Percentiles rank a stretch among this genome's conserved stretches.
Conservation (phyloP, 30 jellyfish, hydroid and myxozoan species). For the Mastigias papua region DNA sequence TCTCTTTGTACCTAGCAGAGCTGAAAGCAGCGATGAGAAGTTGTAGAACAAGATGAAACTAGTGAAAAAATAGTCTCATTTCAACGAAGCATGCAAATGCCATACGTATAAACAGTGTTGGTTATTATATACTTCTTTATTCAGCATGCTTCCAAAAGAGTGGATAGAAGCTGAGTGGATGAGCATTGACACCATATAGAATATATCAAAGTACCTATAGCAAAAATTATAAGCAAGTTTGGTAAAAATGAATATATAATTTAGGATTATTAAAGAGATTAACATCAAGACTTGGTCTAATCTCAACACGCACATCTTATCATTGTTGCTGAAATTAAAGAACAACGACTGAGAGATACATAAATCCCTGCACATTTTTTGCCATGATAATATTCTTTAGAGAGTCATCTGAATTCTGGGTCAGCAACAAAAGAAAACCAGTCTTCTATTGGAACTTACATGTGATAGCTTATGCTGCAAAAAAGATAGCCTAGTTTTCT, state of each 20-base stretch:
- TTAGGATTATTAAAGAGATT: neutral
- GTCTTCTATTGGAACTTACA: neutral
- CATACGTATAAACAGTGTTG: too few relatives aligned
- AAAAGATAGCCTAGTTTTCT: neutral
- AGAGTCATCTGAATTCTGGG: neutral
- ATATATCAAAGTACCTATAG: too few relatives aligned
- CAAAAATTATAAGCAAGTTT: too few relatives aligned
- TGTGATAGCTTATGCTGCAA: neutral
- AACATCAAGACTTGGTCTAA: neutral
- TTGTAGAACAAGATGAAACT: too few relatives aligned
- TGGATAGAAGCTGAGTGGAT: too few relatives aligned
- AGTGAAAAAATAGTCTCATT: too few relatives aligned
- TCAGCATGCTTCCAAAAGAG: too few relatives aligned
- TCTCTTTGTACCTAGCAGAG: too few relatives aligned
- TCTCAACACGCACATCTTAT: constrained; percentile 2
- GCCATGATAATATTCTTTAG: neutral
- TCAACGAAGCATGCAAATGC: too few relatives aligned
- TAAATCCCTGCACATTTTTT: neutral
- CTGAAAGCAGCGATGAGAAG: too few relatives aligned
- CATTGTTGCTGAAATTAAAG: constrained; percentile 10
- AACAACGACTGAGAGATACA: neutral
- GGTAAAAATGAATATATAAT: neutral
- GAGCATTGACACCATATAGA: too few relatives aligned
- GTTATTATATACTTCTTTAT: too few relatives aligned
- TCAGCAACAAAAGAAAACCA: neutral